A percentile compares a stretch with the other conserved stretches of the same genome.
These are phyloP conservation scores for Batillaria attramentaria DNA, from an alignment of 1,140 invertebrate species.

Conservation along the genomic window DNA sequence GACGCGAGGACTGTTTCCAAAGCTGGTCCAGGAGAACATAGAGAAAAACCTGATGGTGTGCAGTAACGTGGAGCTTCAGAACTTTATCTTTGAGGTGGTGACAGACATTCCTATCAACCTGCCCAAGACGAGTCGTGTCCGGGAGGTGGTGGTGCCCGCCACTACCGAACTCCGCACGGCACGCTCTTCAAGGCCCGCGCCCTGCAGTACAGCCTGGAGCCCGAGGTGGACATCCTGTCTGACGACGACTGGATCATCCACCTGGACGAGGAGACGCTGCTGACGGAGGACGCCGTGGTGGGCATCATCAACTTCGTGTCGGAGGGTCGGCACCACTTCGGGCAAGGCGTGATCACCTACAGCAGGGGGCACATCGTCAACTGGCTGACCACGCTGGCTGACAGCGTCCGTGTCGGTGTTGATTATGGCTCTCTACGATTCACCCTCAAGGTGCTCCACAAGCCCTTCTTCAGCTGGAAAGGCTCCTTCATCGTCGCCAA, in stretches of 20 bases:
- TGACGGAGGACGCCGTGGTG: constrained; percentile 88
- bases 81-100: constrained; percentile 97
- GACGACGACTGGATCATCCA: constrained; percentile 98
- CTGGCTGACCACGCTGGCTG: constrained; percentile 96
- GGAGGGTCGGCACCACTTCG: constrained; percentile 97
- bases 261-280: constrained; percentile 95
- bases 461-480: constrained; percentile 97
- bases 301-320: constrained; percentile 98
- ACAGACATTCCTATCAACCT: constrained; percentile 89
- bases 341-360: constrained; percentile 98
- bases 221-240: constrained; percentile 85
- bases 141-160: constrained; percentile 89
- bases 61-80: constrained; percentile 90
- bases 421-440: constrained; percentile 96
- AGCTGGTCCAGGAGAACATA: constrained; percentile 91
- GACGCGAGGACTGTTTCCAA: constrained; percentile 94
- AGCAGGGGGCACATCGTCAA: constrained; percentile 96
- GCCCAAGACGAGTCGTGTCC: constrained; percentile 79
- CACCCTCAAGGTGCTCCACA: constrained; percentile 94
- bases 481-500: constrained; percentile 76
- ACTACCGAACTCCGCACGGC: constrained; percentile 90
- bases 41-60: constrained; percentile 90
- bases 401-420: constrained; percentile 90
- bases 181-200: constrained; percentile 96
- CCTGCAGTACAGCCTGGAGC: constrained; percentile 96